These are phyloP conservation scores for Drosophila colorata DNA, from an alignment of 2,888 invertebrate genomes.

Conservation along the genomic window DNA sequence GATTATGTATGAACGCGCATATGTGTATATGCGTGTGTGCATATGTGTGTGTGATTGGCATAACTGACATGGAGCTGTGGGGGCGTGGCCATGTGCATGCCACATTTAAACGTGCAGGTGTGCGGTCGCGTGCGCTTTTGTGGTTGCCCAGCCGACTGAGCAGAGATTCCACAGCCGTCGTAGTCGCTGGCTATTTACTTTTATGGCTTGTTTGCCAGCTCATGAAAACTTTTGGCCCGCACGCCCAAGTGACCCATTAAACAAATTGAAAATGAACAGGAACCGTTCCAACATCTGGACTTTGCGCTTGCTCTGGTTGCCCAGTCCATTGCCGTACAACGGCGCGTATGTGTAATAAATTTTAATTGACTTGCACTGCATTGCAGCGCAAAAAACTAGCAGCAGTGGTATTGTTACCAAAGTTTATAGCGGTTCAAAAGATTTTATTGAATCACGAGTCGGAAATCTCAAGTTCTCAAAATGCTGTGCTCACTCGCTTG, in stretches of 20 bases:
- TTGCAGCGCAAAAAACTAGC: slow-evolving; percentile 48
- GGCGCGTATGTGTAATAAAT: slow-evolving; percentile 77
- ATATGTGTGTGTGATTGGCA: slow-evolving; percentile 24
- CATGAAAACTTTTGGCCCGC: slow-evolving; percentile 67
- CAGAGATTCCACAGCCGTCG: slow-evolving; percentile 14
- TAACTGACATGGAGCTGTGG: slow-evolving; percentile 15
- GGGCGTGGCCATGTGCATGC: slow-evolving; percentile 22
- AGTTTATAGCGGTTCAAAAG: slow-evolving; percentile 54
- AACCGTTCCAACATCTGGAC: slow-evolving; percentile 26
- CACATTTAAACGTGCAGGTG: slow-evolving; percentile 58
- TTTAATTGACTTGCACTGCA: slow-evolving; percentile 75
- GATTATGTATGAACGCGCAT: slow-evolving; percentile 42
- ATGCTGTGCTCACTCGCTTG: slow-evolving; percentile 21
- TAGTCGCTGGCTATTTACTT: slow-evolving; percentile 64
- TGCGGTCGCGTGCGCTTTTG: slow-evolving; percentile 50
- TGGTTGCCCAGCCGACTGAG: slow-evolving; percentile 21
- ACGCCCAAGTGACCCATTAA: slow-evolving; percentile 79
- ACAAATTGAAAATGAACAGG: slow-evolving; percentile 75
- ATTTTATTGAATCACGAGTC: slow-evolving; percentile 55
- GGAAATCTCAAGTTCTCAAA: slow-evolving; percentile 58
- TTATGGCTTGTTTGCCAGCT: slow-evolving; percentile 76
- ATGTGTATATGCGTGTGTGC: neutral
- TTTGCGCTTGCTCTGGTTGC: slow-evolving; percentile 8
- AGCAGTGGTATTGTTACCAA: slow-evolving; percentile 36
- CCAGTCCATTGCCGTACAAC: slow-evolving; percentile 32